These are phyloP conservation scores for Azorinus chamasolen DNA, from an alignment of 2,888 invertebrate genomes.

Conservation along the genomic window DNA sequence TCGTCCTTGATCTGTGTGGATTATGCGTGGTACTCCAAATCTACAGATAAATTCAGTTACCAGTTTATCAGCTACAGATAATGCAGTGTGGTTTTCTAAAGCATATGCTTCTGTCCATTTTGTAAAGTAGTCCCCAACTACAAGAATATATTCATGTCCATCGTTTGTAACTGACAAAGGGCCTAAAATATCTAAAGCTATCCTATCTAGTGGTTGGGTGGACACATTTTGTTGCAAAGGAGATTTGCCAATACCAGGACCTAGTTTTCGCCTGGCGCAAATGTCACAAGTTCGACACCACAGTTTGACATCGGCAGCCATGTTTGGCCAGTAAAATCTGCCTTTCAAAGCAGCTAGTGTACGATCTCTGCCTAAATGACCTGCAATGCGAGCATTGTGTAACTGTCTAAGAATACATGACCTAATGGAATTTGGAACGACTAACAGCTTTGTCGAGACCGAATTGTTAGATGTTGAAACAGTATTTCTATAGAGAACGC, in stretches of 20 bases:
- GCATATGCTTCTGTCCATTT: too few species aligned
- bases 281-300: constrained; percentile 53
- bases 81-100: too few species aligned
- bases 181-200: constrained; percentile 51
- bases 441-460: constrained; percentile 7
- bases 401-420: constrained; percentile 38
- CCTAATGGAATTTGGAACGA: constrained; percentile 35
- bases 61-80: too few species aligned
- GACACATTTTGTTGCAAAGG: constrained; percentile 38
- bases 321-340: constrained; percentile 46
- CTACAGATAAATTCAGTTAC: too few species aligned
- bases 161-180: constrained; percentile 4
- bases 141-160: too few species aligned
- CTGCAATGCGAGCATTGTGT: constrained; percentile 40
- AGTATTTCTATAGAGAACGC: constrained; percentile 31
- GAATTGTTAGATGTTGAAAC: not conserved
- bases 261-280: constrained; percentile 59
- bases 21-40: too few species aligned
- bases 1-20: too few species aligned
- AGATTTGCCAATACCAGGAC: constrained; percentile 52
- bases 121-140: too few species aligned
- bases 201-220: constrained; percentile 32
- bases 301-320: constrained; percentile 30
- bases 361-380: constrained; percentile 56
- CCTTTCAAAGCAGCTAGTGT: constrained; percentile 34